Evolutionary conservation across 2,888 invertebrate species (phyloP), one percentile per base, ranked within the genome.

Genomic region (Agriotes lineatus): DNA sequence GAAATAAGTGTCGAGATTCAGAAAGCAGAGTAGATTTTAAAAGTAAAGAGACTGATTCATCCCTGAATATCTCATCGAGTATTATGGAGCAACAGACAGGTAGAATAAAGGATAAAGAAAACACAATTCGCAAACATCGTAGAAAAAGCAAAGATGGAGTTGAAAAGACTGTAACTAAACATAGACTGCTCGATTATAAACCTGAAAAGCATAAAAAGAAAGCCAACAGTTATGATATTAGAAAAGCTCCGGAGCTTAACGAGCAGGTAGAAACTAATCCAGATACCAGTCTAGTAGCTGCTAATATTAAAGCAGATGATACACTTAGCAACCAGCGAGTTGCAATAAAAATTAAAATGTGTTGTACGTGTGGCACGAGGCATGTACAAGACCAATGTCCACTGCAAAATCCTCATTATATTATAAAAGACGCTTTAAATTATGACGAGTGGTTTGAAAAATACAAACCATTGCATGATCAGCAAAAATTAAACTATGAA

Each of bases 301-400:
- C 76, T 50, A 61, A 71, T 6, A 75, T 30, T 9, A 63, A 64
- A 19, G 30, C 54, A 5, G 76, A 70, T 25, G n/a, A 33, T 22
- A n/a, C n/a, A n/a, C n/a, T n/a, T n/a, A 19, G 50, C 12, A 59
- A 52, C 57, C 67, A 78, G 52, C 75, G 83, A 77, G 79, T 85
- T 39, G 85, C 84, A 25, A 86, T 88, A 50, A 88, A 87, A 76
- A 87, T 88, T 44, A 89, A 89, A 72, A 83, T 89, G 18, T 91
- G 91, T 74, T 85, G 87, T 45, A 87, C 87, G 60, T 91, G 91
- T 77, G 88, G 88, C 69, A 86, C 86, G 18, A 84, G 87, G 12
- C 91, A 91, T 76, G 82, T 88, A 37, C 87, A 88, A 74, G 88
- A 89, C 74, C 85, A 86, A n/a, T 91, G 91, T 76, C 90, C 90